These are phyloP conservation scores for Melanotaenia parkinsoni DNA, from an alignment of 2,797 vertebrate species.

Conservation along the genomic window DNA sequence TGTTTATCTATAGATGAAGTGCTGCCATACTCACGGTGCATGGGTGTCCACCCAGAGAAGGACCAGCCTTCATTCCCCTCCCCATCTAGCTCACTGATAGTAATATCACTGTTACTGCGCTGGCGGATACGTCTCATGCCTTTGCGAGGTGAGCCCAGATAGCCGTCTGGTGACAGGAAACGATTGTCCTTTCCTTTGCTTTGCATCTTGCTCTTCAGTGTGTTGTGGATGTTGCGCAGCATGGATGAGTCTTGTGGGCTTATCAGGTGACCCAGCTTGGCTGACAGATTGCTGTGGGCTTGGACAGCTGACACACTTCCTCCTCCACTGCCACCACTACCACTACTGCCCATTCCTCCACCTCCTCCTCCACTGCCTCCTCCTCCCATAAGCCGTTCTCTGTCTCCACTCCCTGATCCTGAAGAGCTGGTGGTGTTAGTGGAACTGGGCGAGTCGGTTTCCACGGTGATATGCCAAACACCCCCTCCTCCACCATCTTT, in stretches of 20 bases:
- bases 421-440: slow-evolving; percentile 79
- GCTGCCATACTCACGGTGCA: slow-evolving; percentile 98
- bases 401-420: slow-evolving; percentile 76
- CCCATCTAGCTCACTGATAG: slow-evolving; percentile 95
- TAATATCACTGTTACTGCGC: slow-evolving; percentile 98
- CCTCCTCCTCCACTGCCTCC: slow-evolving; percentile 52
- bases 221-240: slow-evolving; percentile 98
- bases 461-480: slow-evolving; percentile 86
- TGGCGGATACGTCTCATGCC: slow-evolving; percentile 96
- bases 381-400: slow-evolving; percentile 67
- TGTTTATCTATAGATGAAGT: slow-evolving; percentile 99
- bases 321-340: slow-evolving; percentile 37
- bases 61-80: slow-evolving; percentile 96
- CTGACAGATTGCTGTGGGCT: slow-evolving; percentile 95
- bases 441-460: slow-evolving; percentile 83
- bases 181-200: slow-evolving; percentile 92
- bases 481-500: slow-evolving; percentile 87
- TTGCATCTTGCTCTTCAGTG: slow-evolving; percentile 94
- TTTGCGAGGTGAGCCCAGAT: slow-evolving; percentile 93
- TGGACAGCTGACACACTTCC: slow-evolving; percentile 74
- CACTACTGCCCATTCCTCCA: slow-evolving; percentile 32
- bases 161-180: slow-evolving; percentile 95
- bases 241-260: slow-evolving; percentile 96
- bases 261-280: slow-evolving; percentile 93
- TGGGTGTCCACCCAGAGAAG: slow-evolving; percentile 93